These are phyloP conservation scores for Anticlea derivata DNA, from an alignment of 2,888 invertebrate species.

Conservation along the genomic window DNA sequence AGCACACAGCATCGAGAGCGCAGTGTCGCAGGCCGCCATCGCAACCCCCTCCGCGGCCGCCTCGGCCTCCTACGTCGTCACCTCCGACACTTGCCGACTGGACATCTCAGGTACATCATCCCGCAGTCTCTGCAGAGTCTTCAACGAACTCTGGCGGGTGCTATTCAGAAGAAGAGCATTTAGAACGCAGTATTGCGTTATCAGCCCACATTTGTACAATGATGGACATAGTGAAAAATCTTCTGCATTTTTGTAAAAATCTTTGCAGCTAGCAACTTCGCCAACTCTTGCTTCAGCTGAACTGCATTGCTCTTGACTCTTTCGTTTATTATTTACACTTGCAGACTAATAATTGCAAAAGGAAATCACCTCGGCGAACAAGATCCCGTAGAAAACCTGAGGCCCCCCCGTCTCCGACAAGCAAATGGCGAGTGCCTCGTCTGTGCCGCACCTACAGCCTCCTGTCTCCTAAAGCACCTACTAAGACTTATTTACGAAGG, in stretches of 20 bases:
- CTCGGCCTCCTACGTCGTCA: constrained; percentile 31
- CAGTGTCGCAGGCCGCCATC: constrained; percentile 62
- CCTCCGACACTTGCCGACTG: constrained; percentile 28
- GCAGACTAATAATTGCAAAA: constrained; percentile 27
- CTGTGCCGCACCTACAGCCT: constrained; percentile 45
- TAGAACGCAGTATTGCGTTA: too few relatives aligned
- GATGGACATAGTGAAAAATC: too few relatives aligned
- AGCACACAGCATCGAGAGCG: constrained; percentile 69
- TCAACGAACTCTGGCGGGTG: too few relatives aligned
- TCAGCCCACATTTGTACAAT: too few relatives aligned
- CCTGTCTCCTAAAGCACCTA: constrained; percentile 17
- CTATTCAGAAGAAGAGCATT: too few relatives aligned
- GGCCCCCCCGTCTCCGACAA: constrained; percentile 11
- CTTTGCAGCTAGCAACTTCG: too few relatives aligned
- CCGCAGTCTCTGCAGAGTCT: too few relatives aligned
- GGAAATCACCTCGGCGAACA: constrained; percentile 8
- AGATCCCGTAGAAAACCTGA: not conserved
- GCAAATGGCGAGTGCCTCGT: constrained; percentile 44
- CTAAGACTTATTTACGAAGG: constrained; percentile 14
- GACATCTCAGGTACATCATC: constrained; percentile 30
- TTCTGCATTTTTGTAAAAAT: too few relatives aligned
- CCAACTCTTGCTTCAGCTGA: too few relatives aligned
- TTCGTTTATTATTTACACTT: not conserved
- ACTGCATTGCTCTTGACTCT: too few relatives aligned
- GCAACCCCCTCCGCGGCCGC: constrained; percentile 32